Percentiles rank a stretch among this genome's conserved stretches.
These are phyloP conservation scores for Coelopa pilipes DNA, from an alignment of 2,888 invertebrate genomes.

Conservation along the genomic window DNA sequence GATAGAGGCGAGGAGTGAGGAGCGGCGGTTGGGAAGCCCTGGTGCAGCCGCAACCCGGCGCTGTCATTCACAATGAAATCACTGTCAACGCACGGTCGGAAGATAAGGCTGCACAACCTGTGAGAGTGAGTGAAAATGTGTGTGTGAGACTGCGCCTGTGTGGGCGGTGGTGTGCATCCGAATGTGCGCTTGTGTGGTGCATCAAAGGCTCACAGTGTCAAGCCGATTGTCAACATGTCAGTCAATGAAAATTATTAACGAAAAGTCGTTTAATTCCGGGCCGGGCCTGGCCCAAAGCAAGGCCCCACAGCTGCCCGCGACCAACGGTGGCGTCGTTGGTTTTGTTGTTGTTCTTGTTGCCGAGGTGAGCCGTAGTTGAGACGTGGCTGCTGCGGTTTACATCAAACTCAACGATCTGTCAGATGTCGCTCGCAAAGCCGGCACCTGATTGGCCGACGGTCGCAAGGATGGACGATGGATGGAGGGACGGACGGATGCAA, in stretches of 20 bases:
- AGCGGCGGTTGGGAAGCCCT: neutral
- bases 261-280: constrained; percentile 8
- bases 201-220: constrained; percentile 57
- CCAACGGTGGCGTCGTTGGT: neutral
- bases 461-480: neutral
- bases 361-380: neutral
- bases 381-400: too few relatives aligned
- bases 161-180: neutral
- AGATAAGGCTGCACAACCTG: neutral
- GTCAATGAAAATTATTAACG: constrained; percentile 61
- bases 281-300: too few relatives aligned
- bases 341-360: neutral
- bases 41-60: neutral
- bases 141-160: neutral
- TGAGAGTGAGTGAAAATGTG: neutral
- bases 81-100: constrained; percentile 9
- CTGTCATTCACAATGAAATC: constrained; percentile 15
- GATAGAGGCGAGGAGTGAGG: neutral
- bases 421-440: neutral
- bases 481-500: neutral
- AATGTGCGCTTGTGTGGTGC: constrained; percentile 11
- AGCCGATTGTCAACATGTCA: constrained; percentile 62
- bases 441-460: neutral
- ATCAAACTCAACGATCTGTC: neutral
- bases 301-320: neutral